Base-by-base conservation (phyloP, 2,888 invertebrate genomes). In the Mantis religiosa region DNA sequence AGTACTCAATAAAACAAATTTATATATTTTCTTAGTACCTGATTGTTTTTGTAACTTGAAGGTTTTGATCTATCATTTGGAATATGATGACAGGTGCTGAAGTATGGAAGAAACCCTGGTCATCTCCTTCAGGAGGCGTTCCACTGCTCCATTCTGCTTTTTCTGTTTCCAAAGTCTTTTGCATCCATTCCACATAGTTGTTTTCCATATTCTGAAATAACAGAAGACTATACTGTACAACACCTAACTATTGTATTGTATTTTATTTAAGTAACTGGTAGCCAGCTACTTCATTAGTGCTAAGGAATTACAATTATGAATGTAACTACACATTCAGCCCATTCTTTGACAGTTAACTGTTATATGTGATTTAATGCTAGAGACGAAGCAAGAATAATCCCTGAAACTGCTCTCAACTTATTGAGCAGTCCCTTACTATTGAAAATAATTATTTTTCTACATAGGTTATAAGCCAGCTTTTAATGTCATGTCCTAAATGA, bases 1-100 rank as follows among this genome's bases (percentile, higher is more conserved):
- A 41, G 12, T 12, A 9, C 41, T 12, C 41, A 41, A 8, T 12
- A 41, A 41, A 41, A 41, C 12, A 41, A 41, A 41, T 41, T 7
- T 0, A 41, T 41, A 6, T 9, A 41, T 41, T 41, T 41, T 41
- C 15, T 71, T 20, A 25, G 34, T 92, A 92, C 92, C 93, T 93
- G 82, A 94, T 94, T 8, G 95, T 95, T 92, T 94, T 94, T 3
- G 95, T 94, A 0, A 96, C 95, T 92, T 97, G 97, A 90, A 99
- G 94, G 94, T 99, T 98, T 94, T 99, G 99, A 93, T 99, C 98
- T 90, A 99, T 97, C 99, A 99, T 99, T 93, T 99, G 98, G 93
- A 99, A 99, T 90, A 99, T 97, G 90, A 99, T 98, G 90, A 99
- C 97, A 7, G 99, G 99, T 82, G 99, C 97, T 88, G 98, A 97